Conservation (phyloP, 1,140 invertebrate genomes). For the Mycetomoellerius zeteki region DNA sequence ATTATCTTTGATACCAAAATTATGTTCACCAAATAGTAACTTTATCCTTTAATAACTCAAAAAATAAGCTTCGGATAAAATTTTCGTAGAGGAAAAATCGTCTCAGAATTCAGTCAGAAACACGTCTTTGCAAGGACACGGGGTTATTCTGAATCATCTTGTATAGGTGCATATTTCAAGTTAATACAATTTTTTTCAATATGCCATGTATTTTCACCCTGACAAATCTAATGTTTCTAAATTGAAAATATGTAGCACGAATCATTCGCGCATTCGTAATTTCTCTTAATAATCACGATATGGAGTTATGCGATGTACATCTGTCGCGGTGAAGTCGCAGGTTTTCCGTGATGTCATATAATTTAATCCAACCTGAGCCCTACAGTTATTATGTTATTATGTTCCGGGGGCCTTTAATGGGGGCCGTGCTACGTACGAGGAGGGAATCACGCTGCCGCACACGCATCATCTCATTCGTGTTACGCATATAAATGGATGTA, state of each 20-base stretch:
- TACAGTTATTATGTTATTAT: slow-evolving; percentile 72
- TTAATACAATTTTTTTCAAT: too few relatives aligned
- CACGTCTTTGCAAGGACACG: too few relatives aligned
- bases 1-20: too few relatives aligned
- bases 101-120: too few relatives aligned
- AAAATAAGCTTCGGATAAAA: too few relatives aligned
- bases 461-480: slow-evolving; percentile 22
- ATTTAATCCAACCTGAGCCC: slow-evolving; percentile 57
- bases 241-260: not conserved
- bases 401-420: slow-evolving; percentile 65
- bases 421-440: slow-evolving; percentile 66
- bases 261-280: not conserved
- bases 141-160: too few relatives aligned
- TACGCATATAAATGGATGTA: slow-evolving; percentile 35
- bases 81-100: too few relatives aligned
- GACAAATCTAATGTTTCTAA: not conserved
- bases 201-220: not conserved
- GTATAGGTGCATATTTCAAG: too few relatives aligned
- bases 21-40: too few relatives aligned
- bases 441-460: slow-evolving; percentile 68
- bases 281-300: not conserved
- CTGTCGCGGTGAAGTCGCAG: slow-evolving; percentile 15
- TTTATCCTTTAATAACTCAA: too few relatives aligned
- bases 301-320: not conserved
- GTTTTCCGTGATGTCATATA: slow-evolving; percentile 63